phyloP scores from a whole-genome alignment of 2,888 invertebrate species.

The Mesorhabditis spiculigera region DNA sequence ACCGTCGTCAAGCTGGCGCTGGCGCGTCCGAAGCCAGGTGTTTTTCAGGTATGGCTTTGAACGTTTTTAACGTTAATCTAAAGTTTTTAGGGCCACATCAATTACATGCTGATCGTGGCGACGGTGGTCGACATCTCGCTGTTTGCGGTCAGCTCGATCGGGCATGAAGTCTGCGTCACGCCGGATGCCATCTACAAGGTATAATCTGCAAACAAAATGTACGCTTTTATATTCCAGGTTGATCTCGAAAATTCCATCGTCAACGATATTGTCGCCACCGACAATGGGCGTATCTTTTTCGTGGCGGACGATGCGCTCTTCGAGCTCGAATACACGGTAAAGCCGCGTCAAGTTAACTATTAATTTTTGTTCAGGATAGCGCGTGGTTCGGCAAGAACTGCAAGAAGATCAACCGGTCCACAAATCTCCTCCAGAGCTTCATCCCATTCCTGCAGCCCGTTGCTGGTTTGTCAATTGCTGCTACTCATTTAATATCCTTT shows the following conservation, averaged over 20 bases:
- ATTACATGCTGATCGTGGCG: constrained; percentile 82
- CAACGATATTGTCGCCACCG: constrained; percentile 71
- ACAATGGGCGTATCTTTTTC: constrained; percentile 83
- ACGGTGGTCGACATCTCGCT: constrained; percentile 92
- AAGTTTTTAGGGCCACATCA: constrained; percentile 71
- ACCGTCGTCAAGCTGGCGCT: constrained; percentile 89
- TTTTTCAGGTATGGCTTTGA: constrained; percentile 31
- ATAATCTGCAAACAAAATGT: not conserved
- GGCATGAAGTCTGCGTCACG: constrained; percentile 25
- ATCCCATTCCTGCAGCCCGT: constrained; percentile 29
- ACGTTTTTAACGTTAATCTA: not conserved
- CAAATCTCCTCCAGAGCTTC: constrained; percentile 25
- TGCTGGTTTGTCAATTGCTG: constrained; percentile 11
- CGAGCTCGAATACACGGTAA: constrained; percentile 86
- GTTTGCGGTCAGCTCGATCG: constrained; percentile 69
- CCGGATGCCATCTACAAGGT: constrained; percentile 73
- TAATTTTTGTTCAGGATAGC: constrained; percentile 11
- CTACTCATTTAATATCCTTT: constrained; percentile 20
- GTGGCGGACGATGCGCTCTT: constrained; percentile 91
- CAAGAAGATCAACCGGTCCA: constrained; percentile 89
- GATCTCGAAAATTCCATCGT: constrained; percentile 47
- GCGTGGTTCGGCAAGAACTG: constrained; percentile 72
- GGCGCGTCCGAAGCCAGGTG: constrained; percentile 73
- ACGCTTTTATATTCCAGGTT: constrained; percentile 27
- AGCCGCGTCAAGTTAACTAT: not conserved